Percentiles rank a stretch among this genome's conserved stretches.
Evolutionary conservation across 2,888 invertebrate genomes (phyloP).

Genomic region (Chalcis sispes): DNA sequence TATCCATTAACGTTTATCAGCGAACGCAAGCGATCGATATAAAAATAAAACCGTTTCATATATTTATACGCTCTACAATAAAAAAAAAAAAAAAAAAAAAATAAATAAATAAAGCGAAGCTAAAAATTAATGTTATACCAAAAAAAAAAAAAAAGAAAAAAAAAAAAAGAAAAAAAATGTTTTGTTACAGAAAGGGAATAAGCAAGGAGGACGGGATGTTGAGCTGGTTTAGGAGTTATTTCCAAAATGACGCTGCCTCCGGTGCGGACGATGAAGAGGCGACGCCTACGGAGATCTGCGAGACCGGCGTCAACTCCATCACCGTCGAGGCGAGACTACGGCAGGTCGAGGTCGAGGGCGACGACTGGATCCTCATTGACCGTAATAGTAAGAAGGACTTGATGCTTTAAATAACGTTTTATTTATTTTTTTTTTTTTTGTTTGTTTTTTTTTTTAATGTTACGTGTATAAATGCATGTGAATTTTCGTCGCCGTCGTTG

Average conservation of each 20-base stretch:
- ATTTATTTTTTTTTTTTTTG: not conserved
- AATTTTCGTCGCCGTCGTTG: too few relatives aligned
- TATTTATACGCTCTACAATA: too few relatives aligned
- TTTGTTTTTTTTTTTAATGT: not conserved
- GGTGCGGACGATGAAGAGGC: conserved; percentile 60
- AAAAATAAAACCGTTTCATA: too few relatives aligned
- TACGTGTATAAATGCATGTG: too few relatives aligned
- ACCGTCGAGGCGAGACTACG: conserved; percentile 67
- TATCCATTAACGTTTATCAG: too few relatives aligned
- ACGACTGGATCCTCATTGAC: conserved; percentile 73
- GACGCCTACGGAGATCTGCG: too few relatives aligned
- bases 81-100: too few relatives aligned
- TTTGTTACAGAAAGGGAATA: conserved; percentile 51
- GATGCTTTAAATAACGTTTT: not conserved
- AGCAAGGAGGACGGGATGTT: conserved; percentile 65
- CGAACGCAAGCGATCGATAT: too few relatives aligned
- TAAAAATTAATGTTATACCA: too few relatives aligned
- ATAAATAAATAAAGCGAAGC: too few relatives aligned
- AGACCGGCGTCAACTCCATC: conserved; percentile 42
- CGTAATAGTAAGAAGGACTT: conserved; percentile 63
- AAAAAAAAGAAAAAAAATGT: too few relatives aligned
- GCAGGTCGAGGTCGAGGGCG: conserved; percentile 71
- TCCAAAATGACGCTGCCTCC: conserved; percentile 66
- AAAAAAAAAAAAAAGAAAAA: too few relatives aligned
- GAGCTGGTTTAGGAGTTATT: conserved; percentile 70